Percentiles rank a stretch among this genome's conserved stretches.
Conservation (phyloP, 2,113 vertebrate genomes). For the Tachuris rubrigastra region DNA sequence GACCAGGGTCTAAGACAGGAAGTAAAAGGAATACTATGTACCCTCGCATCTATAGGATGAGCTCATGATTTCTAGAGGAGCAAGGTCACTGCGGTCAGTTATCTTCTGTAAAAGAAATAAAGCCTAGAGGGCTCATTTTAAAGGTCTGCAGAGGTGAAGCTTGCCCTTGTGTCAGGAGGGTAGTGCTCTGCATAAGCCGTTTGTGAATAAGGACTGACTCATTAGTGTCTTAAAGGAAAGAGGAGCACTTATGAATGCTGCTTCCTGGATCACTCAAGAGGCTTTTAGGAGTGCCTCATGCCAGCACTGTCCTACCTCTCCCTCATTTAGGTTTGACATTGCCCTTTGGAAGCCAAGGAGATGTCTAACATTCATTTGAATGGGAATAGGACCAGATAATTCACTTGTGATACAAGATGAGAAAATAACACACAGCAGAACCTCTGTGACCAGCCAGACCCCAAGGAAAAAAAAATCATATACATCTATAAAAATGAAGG, state of each 20-base stretch:
- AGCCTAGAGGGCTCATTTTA: conserved; percentile 6
- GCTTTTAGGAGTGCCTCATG: conserved; percentile 28
- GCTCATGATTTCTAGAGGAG: neutral
- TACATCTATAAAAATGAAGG: neutral
- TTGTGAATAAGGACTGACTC: conserved; percentile 38
- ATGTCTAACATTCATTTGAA: conserved; percentile 14
- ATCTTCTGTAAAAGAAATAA: neutral
- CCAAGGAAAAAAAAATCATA: neutral
- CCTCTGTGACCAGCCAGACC: neutral
- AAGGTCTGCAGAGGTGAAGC: conserved; percentile 19
- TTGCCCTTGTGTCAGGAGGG: conserved; percentile 8
- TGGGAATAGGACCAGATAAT: neutral
- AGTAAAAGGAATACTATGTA: neutral
- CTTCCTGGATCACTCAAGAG: conserved; percentile 21
- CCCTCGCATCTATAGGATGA: neutral
- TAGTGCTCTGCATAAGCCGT: neutral
- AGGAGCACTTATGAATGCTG: conserved; percentile 19
- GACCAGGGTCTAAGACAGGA: neutral
- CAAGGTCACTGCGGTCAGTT: neutral
- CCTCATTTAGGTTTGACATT: conserved; percentile 22
- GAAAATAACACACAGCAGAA: conserved; percentile 6
- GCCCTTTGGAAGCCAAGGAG: conserved; percentile 21
- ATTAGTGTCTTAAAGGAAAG: conserved; percentile 31
- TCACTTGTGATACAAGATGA: neutral
- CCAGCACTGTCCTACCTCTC: neutral